A percentile compares a stretch with the other conserved stretches of the same genome.
phyloP scores from a whole-genome alignment of 2,888 invertebrate genomes.

The Lepas anatifera region DNA sequence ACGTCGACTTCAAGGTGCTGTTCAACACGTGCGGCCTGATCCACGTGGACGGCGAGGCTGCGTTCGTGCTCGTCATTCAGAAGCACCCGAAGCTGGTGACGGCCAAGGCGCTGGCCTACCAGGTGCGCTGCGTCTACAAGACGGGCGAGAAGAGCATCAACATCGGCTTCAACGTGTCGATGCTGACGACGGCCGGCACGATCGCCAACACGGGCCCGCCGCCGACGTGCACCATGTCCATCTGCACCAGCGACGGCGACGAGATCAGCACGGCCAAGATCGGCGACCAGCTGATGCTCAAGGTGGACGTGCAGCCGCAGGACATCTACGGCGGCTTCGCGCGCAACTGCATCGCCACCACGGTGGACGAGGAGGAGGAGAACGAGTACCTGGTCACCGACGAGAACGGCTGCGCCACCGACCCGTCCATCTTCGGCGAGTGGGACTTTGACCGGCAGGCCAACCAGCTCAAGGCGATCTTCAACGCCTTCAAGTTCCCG shows the following conservation, averaged over 20 bases:
- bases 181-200: slow-evolving; percentile 88
- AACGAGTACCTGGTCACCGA: slow-evolving; percentile 88
- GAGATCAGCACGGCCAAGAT: slow-evolving; percentile 86
- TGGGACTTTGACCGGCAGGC: slow-evolving; percentile 81
- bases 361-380: slow-evolving; percentile 63
- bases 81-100: slow-evolving; percentile 92
- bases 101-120: slow-evolving; percentile 87
- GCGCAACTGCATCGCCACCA: slow-evolving; percentile 82
- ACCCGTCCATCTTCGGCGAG: slow-evolving; percentile 82
- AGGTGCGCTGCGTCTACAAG: slow-evolving; percentile 74
- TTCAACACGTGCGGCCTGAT: slow-evolving; percentile 86
- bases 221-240: slow-evolving; percentile 82
- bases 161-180: slow-evolving; percentile 85
- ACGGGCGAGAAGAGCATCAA: slow-evolving; percentile 68
- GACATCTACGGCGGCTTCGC: slow-evolving; percentile 90
- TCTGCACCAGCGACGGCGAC: slow-evolving; percentile 71
- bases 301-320: slow-evolving; percentile 67
- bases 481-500: slow-evolving; percentile 91
- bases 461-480: slow-evolving; percentile 70
- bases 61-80: slow-evolving; percentile 87
- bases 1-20: slow-evolving; percentile 71
- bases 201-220: slow-evolving; percentile 92
- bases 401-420: slow-evolving; percentile 85
- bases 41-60: slow-evolving; percentile 72
- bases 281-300: slow-evolving; percentile 73